A percentile compares a stretch with the other conserved stretches of the same genome.
These are phyloP conservation scores for Epinephelus moara DNA, from an alignment of 2,113 vertebrate genomes.

Conservation along the genomic window DNA sequence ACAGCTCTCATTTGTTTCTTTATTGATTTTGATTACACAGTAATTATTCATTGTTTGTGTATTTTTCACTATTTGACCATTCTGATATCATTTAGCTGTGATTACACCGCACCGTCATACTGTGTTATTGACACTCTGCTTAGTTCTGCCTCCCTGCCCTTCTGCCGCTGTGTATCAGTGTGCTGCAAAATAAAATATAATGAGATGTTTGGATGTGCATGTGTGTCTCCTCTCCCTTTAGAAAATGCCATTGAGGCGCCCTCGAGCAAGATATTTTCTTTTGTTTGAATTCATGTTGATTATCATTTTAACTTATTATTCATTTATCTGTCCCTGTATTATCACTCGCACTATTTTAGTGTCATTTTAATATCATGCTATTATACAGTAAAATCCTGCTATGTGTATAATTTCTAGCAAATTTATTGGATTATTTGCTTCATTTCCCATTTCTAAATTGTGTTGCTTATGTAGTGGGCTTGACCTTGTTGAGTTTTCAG, in stretches of 20 bases:
- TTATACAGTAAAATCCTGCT: background rate
- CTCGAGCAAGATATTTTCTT: slow-evolving; percentile 28
- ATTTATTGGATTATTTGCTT: background rate
- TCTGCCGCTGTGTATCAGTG: slow-evolving; percentile 17
- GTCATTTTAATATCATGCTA: slow-evolving; percentile 31
- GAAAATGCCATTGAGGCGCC: slow-evolving; percentile 12
- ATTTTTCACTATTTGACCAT: slow-evolving; percentile 43
- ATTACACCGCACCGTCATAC: slow-evolving; percentile 31
- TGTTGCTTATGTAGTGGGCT: background rate
- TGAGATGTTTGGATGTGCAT: slow-evolving; percentile 44
- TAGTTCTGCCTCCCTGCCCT: slow-evolving; percentile 47
- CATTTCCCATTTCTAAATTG: background rate
- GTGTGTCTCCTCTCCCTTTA: slow-evolving; percentile 3
- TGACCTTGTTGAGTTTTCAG: slow-evolving; percentile 40
- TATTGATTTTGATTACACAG: slow-evolving; percentile 50
- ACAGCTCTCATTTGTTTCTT: slow-evolving; percentile 24
- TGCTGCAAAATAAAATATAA: slow-evolving; percentile 41
- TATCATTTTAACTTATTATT: slow-evolving; percentile 28
- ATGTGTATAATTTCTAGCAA: slow-evolving; percentile 5
- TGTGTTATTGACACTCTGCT: slow-evolving; percentile 44
- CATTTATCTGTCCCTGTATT: slow-evolving; percentile 1
- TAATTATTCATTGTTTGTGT: slow-evolving; percentile 51
- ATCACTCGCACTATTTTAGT: background rate
- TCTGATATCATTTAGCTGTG: slow-evolving; percentile 39
- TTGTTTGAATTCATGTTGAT: slow-evolving; percentile 37